phyloP scores from a whole-genome alignment of 1,140 invertebrate genomes.

The Cydia pomonella region DNA sequence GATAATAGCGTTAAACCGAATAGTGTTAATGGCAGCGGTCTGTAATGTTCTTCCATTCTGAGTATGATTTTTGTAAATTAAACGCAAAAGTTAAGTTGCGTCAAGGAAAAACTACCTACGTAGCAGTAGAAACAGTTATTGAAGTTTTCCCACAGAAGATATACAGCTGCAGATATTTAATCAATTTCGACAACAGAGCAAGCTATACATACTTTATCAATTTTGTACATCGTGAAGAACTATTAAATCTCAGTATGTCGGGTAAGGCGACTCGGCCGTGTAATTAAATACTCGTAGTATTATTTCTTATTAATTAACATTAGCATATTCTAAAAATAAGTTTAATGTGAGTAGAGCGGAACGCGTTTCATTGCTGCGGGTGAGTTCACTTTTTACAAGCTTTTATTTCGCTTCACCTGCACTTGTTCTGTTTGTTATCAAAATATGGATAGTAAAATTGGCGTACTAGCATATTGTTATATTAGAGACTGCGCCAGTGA shows the following conservation, averaged over 20 bases:
- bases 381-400: constrained; percentile 5
- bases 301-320: constrained; percentile 33
- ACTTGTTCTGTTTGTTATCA: neutral
- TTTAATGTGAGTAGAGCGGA: constrained; percentile 1
- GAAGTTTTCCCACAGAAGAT: neutral
- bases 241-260: neutral
- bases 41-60: too few species aligned
- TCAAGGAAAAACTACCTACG: too few species aligned
- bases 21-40: too few species aligned
- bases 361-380: neutral
- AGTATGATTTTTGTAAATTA: too few species aligned
- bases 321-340: constrained; percentile 20
- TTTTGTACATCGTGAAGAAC: neutral
- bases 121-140: neutral
- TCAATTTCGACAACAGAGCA: neutral
- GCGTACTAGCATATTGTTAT: neutral
- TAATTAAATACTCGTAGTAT: constrained; percentile 24
- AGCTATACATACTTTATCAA: neutral
- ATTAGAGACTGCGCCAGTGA: neutral
- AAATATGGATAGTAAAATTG: neutral
- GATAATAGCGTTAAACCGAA: too few species aligned
- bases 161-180: neutral
- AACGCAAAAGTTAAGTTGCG: too few species aligned
- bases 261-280: constrained; percentile 5
- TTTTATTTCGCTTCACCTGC: neutral